Conservation (phyloP, 1,140 invertebrate genomes). For the Marisa cornuarietis region DNA sequence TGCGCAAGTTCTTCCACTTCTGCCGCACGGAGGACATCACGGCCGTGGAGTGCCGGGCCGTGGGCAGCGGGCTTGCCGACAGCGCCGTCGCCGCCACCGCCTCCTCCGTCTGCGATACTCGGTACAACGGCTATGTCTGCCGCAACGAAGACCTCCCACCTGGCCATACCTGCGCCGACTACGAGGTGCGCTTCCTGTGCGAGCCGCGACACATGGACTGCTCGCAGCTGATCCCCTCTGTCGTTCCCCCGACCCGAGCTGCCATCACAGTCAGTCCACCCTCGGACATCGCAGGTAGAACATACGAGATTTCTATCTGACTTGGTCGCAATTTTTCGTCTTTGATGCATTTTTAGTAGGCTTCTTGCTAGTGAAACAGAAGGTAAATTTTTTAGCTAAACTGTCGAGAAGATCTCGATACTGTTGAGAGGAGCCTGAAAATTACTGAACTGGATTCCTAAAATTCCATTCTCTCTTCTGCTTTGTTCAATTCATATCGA, state of each 20-base stretch:
- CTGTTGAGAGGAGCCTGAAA: no score
- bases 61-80: not conserved
- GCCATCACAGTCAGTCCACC: constrained; percentile 4
- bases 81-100: no score
- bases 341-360: no score
- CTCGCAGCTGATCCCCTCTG: not conserved
- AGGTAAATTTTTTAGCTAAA: no score
- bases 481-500: no score
- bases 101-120: constrained; percentile 73
- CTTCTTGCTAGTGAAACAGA: no score
- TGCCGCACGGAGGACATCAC: constrained; percentile 57
- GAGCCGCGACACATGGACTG: constrained; percentile 53
- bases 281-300: constrained; percentile 21
- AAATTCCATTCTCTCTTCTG: no score
- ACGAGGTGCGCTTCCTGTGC: constrained; percentile 79
- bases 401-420: no score
- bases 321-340: no score
- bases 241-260: not conserved
- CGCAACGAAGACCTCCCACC: constrained; percentile 52
- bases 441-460: no score
- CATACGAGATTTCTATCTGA: no score
- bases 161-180: constrained; percentile 69
- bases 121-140: constrained; percentile 76
- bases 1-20: constrained; percentile 68
- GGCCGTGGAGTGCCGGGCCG: constrained; percentile 51